Evolutionary conservation across 92 coral and sea anemone species (phyloP).

Genomic region (Palythoa heliodiscus): DNA sequence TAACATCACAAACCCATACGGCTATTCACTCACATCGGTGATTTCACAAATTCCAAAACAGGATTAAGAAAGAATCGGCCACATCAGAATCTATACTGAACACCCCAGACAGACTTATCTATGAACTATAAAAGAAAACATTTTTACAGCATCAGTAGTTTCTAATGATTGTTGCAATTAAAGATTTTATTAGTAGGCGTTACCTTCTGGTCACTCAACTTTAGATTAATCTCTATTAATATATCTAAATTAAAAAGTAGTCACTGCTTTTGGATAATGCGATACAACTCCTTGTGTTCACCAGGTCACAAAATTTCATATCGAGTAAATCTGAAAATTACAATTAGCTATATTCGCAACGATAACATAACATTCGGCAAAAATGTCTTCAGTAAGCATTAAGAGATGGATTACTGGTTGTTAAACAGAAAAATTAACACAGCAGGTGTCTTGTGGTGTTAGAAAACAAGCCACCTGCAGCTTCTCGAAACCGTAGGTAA

Average conservation of each 20-base stretch:
- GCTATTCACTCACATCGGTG: slow-evolving; percentile 15
- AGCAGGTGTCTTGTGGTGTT: slow-evolving; percentile 9
- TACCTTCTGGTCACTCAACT: neutral
- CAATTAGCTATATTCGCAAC: neutral
- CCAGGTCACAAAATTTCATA: neutral
- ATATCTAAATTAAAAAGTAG: neutral
- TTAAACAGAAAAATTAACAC: slow-evolving; percentile 18
- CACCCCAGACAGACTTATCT: neutral
- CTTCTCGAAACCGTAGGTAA: neutral
- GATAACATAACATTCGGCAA: neutral
- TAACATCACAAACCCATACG: slow-evolving; percentile 32
- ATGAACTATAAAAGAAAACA: neutral
- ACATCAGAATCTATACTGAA: neutral
- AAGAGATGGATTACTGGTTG: neutral
- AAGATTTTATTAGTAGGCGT: neutral
- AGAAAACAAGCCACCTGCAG: neutral
- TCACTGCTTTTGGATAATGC: neutral
- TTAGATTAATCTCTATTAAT: slow-evolving; percentile 4
- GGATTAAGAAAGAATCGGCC: neutral
- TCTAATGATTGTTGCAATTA: slow-evolving; percentile 8
- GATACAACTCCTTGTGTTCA: neutral
- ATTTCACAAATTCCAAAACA: slow-evolving; percentile 42
- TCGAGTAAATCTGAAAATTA: neutral
- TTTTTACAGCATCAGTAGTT: neutral
- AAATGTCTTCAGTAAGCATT: neutral